A percentile compares a stretch with the other conserved stretches of the same genome.
Evolutionary conservation across 1,140 invertebrate genomes (phyloP).

Genomic region (Leptinotarsa lineolata): DNA sequence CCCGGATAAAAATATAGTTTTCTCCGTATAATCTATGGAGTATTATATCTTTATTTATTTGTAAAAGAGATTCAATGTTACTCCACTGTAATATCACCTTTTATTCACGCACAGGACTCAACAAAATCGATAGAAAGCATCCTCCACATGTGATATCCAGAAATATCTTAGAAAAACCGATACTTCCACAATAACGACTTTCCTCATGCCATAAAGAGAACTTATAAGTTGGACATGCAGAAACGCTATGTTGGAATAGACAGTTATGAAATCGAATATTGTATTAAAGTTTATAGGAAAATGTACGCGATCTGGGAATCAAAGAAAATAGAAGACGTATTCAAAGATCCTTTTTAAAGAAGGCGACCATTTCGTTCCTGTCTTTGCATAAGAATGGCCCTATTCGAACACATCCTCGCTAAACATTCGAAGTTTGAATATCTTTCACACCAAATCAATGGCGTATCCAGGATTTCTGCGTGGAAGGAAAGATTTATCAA

Average conservation of each 20-base stretch:
- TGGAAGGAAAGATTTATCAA: too few relatives aligned
- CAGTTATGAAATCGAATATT: slow-evolving; percentile 42
- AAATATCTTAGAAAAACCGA: neutral
- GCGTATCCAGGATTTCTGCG: too few relatives aligned
- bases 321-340: slow-evolving; percentile 44
- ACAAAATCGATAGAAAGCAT: too few relatives aligned
- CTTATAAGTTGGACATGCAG: slow-evolving; percentile 7
- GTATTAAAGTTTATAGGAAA: slow-evolving; percentile 42
- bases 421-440: slow-evolving; percentile 46
- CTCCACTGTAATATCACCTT: too few relatives aligned
- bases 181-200: neutral
- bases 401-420: slow-evolving; percentile 43
- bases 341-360: slow-evolving; percentile 45
- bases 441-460: slow-evolving; percentile 33
- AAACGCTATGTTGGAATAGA: neutral
- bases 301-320: slow-evolving; percentile 35
- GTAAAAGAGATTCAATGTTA: too few relatives aligned
- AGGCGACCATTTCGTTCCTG: slow-evolving; percentile 46
- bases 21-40: too few relatives aligned
- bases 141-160: too few relatives aligned
- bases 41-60: neutral
- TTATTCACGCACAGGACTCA: too few relatives aligned
- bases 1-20: too few relatives aligned
- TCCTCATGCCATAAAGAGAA: neutral
- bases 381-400: slow-evolving; percentile 50